Conservation (phyloP, 1,140 invertebrate genomes). For the Zaprionus capensis region DNA sequence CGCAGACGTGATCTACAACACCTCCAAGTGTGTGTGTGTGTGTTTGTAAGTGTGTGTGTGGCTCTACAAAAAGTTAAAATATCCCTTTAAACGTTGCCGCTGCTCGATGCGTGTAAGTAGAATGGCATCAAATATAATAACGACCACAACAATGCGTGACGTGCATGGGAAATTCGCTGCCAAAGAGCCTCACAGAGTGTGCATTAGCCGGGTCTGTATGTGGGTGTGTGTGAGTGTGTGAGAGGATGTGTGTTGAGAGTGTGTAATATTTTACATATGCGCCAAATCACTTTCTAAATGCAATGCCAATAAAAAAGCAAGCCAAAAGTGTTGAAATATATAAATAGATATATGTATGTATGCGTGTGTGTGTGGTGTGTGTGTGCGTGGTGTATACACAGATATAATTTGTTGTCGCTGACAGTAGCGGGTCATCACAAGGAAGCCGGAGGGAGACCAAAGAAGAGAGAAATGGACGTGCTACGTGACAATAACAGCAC, state of each 20-base stretch:
- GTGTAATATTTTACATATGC: conserved; percentile 35
- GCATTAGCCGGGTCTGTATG: conserved; percentile 39
- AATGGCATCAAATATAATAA: conserved; percentile 60
- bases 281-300: conserved; percentile 62
- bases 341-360: conserved; percentile 29
- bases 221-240: conserved; percentile 19
- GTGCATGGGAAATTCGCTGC: conserved; percentile 36
- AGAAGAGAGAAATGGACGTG: conserved; percentile 45
- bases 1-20: conserved; percentile 2
- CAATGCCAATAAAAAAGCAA: conserved; percentile 60
- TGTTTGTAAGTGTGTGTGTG: not conserved
- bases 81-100: conserved; percentile 47
- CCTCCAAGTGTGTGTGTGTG: not conserved
- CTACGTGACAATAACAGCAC: conserved; percentile 47
- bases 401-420: conserved; percentile 53
- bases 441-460: conserved; percentile 7
- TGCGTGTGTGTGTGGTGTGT: not conserved
- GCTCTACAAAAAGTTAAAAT: conserved; percentile 41
- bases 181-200: conserved; percentile 34
- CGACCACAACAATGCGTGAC: conserved; percentile 63
- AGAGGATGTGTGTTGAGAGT: conserved; percentile 17
- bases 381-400: conserved; percentile 2
- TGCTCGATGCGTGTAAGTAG: conserved; percentile 31
- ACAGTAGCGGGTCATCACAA: conserved; percentile 35
- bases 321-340: conserved; percentile 57